These are phyloP conservation scores for Corydoras sp. DNA, from an alignment of 2,113 vertebrate species.

Conservation along the genomic window DNA sequence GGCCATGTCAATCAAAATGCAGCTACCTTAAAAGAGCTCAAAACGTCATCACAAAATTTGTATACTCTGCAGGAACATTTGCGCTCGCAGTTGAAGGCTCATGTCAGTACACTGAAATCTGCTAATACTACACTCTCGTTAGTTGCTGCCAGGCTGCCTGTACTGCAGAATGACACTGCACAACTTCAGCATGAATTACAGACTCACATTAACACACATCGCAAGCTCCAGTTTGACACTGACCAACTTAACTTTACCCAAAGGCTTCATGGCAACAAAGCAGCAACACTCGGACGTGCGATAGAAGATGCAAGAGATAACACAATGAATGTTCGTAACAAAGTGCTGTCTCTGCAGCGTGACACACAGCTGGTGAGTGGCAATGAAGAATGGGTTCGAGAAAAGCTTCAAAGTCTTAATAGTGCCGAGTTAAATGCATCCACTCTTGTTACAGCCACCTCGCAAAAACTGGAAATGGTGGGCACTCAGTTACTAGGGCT, in stretches of 20 bases:
- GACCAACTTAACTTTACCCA: constrained; percentile 88
- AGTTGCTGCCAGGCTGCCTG: constrained; percentile 72
- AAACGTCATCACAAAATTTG: constrained; percentile 72
- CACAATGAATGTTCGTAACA: constrained; percentile 79
- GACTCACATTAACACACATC: constrained; percentile 77
- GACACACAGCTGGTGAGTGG: constrained; percentile 75
- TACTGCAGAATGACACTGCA: constrained; percentile 78
- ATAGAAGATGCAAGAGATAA: constrained; percentile 81
- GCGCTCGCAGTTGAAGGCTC: constrained; percentile 76
- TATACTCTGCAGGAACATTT: constrained; percentile 79
- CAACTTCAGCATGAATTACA: constrained; percentile 79
- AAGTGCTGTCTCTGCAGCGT: constrained; percentile 85
- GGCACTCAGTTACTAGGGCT: constrained; percentile 76
- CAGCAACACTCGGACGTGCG: constrained; percentile 75
- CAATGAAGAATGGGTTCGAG: constrained; percentile 82
- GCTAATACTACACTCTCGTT: constrained; percentile 85
- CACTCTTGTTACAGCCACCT: constrained; percentile 77
- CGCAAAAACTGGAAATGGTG: constrained; percentile 84
- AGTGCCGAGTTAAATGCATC: constrained; percentile 78
- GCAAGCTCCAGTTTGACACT: constrained; percentile 73
- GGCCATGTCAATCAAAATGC: constrained; percentile 81
- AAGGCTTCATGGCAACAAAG: constrained; percentile 78
- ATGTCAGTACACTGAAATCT: constrained; percentile 74
- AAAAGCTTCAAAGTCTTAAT: constrained; percentile 82
- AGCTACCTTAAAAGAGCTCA: constrained; percentile 79